A percentile compares a stretch with the other conserved stretches of the same genome.
Evolutionary conservation across 2,113 vertebrate genomes (phyloP).

Genomic region (Sinocyclocheilus anshuiensis): DNA sequence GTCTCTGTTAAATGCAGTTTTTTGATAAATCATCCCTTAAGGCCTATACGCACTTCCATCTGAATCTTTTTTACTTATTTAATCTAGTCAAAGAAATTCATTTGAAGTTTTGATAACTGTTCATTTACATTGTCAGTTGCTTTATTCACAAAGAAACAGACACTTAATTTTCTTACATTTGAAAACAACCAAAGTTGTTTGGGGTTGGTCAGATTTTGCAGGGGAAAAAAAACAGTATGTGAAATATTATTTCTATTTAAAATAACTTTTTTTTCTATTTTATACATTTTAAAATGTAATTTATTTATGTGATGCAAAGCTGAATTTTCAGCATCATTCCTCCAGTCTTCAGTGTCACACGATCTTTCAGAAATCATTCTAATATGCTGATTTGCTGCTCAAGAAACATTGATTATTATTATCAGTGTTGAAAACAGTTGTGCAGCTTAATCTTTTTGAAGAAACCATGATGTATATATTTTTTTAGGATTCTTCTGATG

Average conservation of each 20-base stretch:
- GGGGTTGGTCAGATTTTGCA: not conserved
- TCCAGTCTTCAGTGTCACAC: too few relatives aligned
- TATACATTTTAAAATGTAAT: not conserved
- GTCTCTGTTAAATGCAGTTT: conserved; percentile 3
- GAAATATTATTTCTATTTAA: not conserved
- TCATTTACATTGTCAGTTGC: not conserved
- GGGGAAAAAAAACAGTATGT: not conserved
- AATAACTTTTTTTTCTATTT: not conserved
- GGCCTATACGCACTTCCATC: conserved; percentile 8
- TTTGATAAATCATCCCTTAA: conserved; percentile 16
- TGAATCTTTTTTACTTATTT: not conserved
- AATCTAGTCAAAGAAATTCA: not conserved
- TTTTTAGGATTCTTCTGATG: not conserved
- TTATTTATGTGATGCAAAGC: too few relatives aligned
- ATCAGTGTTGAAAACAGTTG: not conserved
- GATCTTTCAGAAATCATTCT: not conserved
- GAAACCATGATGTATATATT: not conserved
- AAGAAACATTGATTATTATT: not conserved
- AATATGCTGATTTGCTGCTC: not conserved
- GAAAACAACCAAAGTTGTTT: not conserved
- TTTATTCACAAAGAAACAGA: not conserved
- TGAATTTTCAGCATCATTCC: not conserved
- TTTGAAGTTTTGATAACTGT: not conserved
- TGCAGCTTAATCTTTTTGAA: not conserved
- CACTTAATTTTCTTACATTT: not conserved